These are phyloP conservation scores for Entomobrya multifasciata DNA, from an alignment of 2,888 invertebrate species.

Conservation along the genomic window DNA sequence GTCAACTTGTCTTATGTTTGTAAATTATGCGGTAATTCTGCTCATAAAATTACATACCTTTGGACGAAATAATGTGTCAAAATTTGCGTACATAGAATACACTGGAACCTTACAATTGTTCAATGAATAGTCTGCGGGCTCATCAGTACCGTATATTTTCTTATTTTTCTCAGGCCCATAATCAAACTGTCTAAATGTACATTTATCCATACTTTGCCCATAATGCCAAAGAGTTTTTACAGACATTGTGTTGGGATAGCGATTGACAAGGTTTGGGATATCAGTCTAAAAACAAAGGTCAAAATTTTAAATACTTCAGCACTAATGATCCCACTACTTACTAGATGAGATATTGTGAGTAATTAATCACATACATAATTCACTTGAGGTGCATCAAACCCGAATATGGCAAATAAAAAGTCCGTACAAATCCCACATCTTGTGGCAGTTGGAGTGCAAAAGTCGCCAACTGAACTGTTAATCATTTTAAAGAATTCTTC, in stretches of 20 bases:
- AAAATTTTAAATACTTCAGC: slow-evolving; percentile 40
- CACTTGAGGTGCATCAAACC: slow-evolving; percentile 80
- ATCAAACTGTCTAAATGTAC: slow-evolving; percentile 17
- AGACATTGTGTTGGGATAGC: slow-evolving; percentile 10
- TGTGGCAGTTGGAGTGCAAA: slow-evolving; percentile 66
- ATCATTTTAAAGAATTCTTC: neutral
- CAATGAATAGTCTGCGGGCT: neutral
- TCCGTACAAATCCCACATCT: slow-evolving; percentile 80
- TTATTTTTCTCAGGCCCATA: neutral
- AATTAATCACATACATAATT: slow-evolving; percentile 80
- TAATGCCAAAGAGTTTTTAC: slow-evolving; percentile 6
- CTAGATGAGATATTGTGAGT: too few species aligned
- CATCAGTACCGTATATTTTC: neutral
- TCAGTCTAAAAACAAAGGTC: slow-evolving; percentile 82
- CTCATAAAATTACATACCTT: neutral
- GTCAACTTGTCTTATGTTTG: neutral
- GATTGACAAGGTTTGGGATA: slow-evolving; percentile 82
- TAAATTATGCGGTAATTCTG: too few species aligned
- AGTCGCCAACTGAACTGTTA: slow-evolving; percentile 16
- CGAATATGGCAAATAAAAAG: slow-evolving; percentile 81
- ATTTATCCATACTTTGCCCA: neutral
- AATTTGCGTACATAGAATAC: slow-evolving; percentile 2
- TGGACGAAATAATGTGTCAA: slow-evolving; percentile 8
- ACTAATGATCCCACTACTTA: too few species aligned
- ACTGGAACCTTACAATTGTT: neutral